Conservation (phyloP, 2,797 vertebrate genomes). For the Gymnoscopelus microlampas region DNA sequence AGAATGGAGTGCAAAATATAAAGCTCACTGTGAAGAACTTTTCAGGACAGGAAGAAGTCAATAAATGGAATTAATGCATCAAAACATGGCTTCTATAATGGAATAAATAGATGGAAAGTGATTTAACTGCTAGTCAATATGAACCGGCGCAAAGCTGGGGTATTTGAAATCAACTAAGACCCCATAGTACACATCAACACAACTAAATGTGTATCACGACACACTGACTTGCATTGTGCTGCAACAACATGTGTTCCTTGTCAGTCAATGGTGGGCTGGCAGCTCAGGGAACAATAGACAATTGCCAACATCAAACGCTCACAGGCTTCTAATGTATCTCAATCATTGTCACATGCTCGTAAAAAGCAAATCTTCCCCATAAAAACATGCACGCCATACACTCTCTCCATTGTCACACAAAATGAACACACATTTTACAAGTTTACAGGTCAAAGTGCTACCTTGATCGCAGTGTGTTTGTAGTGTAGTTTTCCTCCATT, state of each 20-base stretch:
- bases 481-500: slow-evolving; percentile 55
- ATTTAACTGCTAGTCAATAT: slow-evolving; percentile 1
- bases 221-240: slow-evolving; percentile 5
- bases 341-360: slow-evolving; percentile 57
- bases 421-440: slow-evolving; percentile 43
- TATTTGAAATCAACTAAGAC: background rate
- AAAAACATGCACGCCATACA: slow-evolving; percentile 21
- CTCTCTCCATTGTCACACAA: background rate
- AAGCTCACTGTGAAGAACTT: slow-evolving; percentile 13
- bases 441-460: slow-evolving; percentile 54
- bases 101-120: background rate
- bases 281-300: slow-evolving; percentile 58
- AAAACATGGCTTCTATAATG: slow-evolving; percentile 3
- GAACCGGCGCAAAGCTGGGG: too few relatives aligned
- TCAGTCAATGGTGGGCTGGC: slow-evolving; percentile 49
- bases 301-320: slow-evolving; percentile 55
- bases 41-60: background rate
- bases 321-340: slow-evolving; percentile 47
- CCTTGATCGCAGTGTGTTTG: slow-evolving; percentile 26
- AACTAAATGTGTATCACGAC: slow-evolving; percentile 17
- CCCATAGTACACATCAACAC: slow-evolving; percentile 21
- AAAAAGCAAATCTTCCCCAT: slow-evolving; percentile 37
- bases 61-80: slow-evolving; percentile 2
- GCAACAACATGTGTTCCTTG: slow-evolving; percentile 63
- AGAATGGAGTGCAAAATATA: slow-evolving; percentile 1